A percentile compares a stretch with the other conserved stretches of the same genome.
These are phyloP conservation scores for Ictalurus punctatus DNA, from an alignment of 2,113 vertebrate genomes.

Conservation along the genomic window DNA sequence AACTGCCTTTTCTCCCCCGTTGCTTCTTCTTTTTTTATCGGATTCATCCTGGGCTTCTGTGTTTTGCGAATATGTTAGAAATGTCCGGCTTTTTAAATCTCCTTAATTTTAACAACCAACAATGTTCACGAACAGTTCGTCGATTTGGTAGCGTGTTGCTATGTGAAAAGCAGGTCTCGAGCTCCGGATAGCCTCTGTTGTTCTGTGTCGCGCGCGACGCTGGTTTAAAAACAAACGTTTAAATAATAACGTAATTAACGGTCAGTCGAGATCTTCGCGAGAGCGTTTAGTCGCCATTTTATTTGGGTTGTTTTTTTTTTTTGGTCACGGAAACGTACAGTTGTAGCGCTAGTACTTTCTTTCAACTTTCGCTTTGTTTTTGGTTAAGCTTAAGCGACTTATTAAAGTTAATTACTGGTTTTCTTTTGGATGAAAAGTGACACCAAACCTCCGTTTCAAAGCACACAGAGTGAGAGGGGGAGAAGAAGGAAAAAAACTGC, in stretches of 20 bases:
- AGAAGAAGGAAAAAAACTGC: conserved; percentile 57
- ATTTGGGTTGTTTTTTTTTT: not conserved
- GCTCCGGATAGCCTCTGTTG: not conserved
- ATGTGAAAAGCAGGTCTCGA: conserved; percentile 8
- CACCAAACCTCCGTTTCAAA: conserved; percentile 8
- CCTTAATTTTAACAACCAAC: not conserved
- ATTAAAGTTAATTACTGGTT: not conserved
- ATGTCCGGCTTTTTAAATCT: no score
- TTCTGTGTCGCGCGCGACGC: not conserved
- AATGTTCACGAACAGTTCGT: no score
- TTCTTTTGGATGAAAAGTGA: not conserved
- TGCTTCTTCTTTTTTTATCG: not conserved
- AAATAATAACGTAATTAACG: conserved; percentile 12
- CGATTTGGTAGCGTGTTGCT: not conserved
- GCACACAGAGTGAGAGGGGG: conserved; percentile 29
- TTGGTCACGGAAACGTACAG: not conserved
- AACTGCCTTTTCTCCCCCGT: not conserved
- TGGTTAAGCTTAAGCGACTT: not conserved
- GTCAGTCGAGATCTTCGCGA: not conserved
- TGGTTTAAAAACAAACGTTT: not conserved
- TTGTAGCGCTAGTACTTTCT: not conserved
- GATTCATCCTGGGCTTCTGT: not conserved
- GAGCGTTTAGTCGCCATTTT: not conserved
- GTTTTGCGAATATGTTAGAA: not conserved
- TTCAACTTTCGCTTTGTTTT: not conserved